Evolutionary conservation across 2,113 vertebrate species (phyloP).

Genomic region (Ameiurus melas): DNA sequence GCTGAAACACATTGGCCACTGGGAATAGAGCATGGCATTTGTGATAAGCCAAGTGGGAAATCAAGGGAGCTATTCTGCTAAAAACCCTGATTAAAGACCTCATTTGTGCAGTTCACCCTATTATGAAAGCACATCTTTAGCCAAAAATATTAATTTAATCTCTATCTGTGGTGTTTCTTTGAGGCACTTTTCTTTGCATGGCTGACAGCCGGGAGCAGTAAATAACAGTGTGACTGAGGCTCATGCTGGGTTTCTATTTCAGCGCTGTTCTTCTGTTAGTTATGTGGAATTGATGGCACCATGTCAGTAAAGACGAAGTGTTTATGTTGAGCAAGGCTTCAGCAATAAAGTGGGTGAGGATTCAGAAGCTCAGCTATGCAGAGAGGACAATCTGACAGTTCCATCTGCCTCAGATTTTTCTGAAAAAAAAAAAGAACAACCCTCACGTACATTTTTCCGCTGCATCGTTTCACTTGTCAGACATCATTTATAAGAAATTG

Average conservation of each 20-base stretch:
- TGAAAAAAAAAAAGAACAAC: constrained; percentile 11
- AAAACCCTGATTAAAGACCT: constrained; percentile 34
- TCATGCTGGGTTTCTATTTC: constrained; percentile 53
- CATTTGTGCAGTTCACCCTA: constrained; percentile 10
- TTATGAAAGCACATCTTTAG: constrained; percentile 4
- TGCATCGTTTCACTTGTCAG: constrained; percentile 38
- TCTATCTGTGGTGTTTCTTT: constrained; percentile 17
- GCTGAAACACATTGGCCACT: constrained; percentile 21
- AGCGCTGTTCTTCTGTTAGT: constrained; percentile 34
- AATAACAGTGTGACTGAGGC: constrained; percentile 44
- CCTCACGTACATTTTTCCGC: constrained; percentile 14
- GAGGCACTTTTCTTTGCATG: constrained; percentile 28
- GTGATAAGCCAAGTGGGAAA: constrained; percentile 25
- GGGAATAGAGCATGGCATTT: constrained; percentile 18
- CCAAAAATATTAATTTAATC: constrained; percentile 12
- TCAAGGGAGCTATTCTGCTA: constrained; percentile 16
- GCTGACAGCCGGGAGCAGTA: constrained; percentile 40
- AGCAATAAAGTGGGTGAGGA: constrained; percentile 49
- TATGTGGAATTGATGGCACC: constrained; percentile 44
- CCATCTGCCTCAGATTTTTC: constrained; percentile 53
- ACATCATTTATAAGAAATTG: constrained; percentile 45
- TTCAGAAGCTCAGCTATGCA: constrained; percentile 55
- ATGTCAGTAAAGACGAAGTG: constrained; percentile 33
- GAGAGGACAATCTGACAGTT: constrained; percentile 58
- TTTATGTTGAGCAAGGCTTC: constrained; percentile 45